These are phyloP conservation scores for Atethmia centrago DNA, from an alignment of 2,888 invertebrate genomes.

Conservation along the genomic window DNA sequence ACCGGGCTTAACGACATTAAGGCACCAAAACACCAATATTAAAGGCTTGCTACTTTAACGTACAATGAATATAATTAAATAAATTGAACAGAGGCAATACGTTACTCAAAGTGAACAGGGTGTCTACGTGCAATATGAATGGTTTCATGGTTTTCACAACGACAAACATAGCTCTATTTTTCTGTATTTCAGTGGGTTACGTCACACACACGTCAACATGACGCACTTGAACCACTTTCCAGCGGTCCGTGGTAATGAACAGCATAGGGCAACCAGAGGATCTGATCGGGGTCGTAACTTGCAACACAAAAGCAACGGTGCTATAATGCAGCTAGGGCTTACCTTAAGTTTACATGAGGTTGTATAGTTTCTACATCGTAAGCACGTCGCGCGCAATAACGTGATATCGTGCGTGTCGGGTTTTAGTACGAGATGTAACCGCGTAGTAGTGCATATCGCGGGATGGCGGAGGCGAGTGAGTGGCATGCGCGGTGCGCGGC, in stretches of 20 bases:
- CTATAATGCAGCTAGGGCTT: slow-evolving; percentile 62
- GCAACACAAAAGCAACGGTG: slow-evolving; percentile 29
- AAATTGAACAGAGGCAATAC: not conserved
- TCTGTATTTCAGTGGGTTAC: slow-evolving; percentile 71
- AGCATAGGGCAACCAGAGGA: slow-evolving; percentile 44
- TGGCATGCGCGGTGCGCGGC: slow-evolving; percentile 83
- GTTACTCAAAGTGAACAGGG: slow-evolving; percentile 7
- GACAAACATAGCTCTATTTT: slow-evolving; percentile 47
- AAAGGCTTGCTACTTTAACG: not conserved
- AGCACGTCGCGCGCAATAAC: slow-evolving; percentile 70
- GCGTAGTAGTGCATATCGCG: slow-evolving; percentile 80
- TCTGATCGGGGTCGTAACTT: slow-evolving; percentile 19
- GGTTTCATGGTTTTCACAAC: slow-evolving; percentile 6
- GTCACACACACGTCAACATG: slow-evolving; percentile 79
- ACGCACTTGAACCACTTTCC: slow-evolving; percentile 75
- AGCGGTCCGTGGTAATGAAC: slow-evolving; percentile 65
- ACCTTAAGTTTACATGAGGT: slow-evolving; percentile 77
- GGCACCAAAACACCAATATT: not conserved
- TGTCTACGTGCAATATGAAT: slow-evolving; percentile 10
- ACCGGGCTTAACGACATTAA: not conserved
- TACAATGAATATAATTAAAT: not conserved
- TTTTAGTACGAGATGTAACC: slow-evolving; percentile 69
- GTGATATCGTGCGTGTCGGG: slow-evolving; percentile 69
- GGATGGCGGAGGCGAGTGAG: slow-evolving; percentile 71
- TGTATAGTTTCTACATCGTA: slow-evolving; percentile 77